Conservation (phyloP, 2,888 invertebrate species). For the Leptothorax acervorum region DNA sequence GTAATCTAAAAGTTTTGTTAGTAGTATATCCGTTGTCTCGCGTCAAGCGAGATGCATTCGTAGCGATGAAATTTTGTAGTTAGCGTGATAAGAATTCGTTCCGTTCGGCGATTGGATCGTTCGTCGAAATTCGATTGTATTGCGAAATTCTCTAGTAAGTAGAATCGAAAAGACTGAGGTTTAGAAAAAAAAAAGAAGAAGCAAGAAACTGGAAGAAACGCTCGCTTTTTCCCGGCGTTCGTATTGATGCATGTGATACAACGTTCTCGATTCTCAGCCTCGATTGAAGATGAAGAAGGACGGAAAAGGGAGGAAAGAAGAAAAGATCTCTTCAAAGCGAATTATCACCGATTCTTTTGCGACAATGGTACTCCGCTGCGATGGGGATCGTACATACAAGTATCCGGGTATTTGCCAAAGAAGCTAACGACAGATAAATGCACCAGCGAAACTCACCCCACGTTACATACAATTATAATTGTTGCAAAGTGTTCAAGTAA, state of each 20-base stretch:
- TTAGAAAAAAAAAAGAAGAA: constrained; percentile 46
- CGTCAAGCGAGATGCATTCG: constrained; percentile 2
- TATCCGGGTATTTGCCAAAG: constrained; percentile 67
- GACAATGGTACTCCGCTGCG: neutral
- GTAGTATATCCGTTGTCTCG: constrained; percentile 23
- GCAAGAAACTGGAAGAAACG: neutral
- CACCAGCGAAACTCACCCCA: constrained; percentile 11
- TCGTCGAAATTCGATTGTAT: constrained; percentile 51
- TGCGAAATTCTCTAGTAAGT: constrained; percentile 67
- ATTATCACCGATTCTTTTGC: constrained; percentile 25
- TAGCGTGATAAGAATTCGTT: constrained; percentile 32
- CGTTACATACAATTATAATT: neutral
- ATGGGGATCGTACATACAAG: neutral
- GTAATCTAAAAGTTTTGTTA: constrained; percentile 22
- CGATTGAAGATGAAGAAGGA: neutral
- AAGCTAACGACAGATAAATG: constrained; percentile 42
- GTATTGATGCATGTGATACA: constrained; percentile 57
- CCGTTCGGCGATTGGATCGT: constrained; percentile 28
- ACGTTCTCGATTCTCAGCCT: constrained; percentile 3
- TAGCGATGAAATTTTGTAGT: constrained; percentile 22
- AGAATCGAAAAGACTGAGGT: constrained; percentile 72
- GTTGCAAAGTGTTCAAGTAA: constrained; percentile 32
- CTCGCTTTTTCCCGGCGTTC: constrained; percentile 56
- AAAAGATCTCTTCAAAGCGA: constrained; percentile 4
- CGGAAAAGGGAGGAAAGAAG: neutral